Evolutionary conservation across 2,797 vertebrate genomes (phyloP).

Genomic region (Coregonus ussuriensis): DNA sequence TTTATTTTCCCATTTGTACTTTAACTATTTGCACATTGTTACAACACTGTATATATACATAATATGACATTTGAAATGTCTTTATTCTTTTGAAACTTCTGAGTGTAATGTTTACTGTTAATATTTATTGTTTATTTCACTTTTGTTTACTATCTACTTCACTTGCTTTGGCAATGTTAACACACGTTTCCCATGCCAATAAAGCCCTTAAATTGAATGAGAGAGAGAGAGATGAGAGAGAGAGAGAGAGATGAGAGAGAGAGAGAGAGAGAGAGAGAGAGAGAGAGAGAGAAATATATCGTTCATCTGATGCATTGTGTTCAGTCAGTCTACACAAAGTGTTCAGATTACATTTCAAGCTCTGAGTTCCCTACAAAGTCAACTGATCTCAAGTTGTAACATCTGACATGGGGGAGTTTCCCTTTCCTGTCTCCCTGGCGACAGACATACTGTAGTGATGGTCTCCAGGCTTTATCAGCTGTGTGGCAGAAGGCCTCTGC

Average conservation of each 20-base stretch:
- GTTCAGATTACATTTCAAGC: not conserved
- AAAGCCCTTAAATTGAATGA: not conserved
- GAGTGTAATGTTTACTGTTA: too few relatives aligned
- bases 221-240: slow-evolving; percentile 26
- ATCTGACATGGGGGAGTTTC: not conserved
- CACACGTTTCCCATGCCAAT: too few relatives aligned
- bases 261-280: slow-evolving; percentile 17
- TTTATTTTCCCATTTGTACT: too few relatives aligned
- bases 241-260: slow-evolving; percentile 28
- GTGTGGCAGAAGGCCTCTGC: slow-evolving; percentile 32
- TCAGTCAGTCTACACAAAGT: not conserved
- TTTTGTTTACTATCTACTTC: too few relatives aligned
- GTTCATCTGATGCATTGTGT: not conserved
- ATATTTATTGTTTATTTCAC: too few relatives aligned
- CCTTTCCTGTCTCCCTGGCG: slow-evolving; percentile 18
- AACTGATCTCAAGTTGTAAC: not conserved
- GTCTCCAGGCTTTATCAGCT: slow-evolving; percentile 22
- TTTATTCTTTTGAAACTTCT: too few relatives aligned
- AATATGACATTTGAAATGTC: too few relatives aligned
- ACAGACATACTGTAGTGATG: not conserved
- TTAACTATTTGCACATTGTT: too few relatives aligned
- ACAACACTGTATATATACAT: too few relatives aligned
- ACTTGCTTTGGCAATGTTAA: too few relatives aligned
- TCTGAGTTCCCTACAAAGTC: not conserved
- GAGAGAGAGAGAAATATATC: slow-evolving; percentile 23